Base-by-base conservation (phyloP, 1,140 invertebrate species). In the Temnothorax curvispinosus region DNA sequence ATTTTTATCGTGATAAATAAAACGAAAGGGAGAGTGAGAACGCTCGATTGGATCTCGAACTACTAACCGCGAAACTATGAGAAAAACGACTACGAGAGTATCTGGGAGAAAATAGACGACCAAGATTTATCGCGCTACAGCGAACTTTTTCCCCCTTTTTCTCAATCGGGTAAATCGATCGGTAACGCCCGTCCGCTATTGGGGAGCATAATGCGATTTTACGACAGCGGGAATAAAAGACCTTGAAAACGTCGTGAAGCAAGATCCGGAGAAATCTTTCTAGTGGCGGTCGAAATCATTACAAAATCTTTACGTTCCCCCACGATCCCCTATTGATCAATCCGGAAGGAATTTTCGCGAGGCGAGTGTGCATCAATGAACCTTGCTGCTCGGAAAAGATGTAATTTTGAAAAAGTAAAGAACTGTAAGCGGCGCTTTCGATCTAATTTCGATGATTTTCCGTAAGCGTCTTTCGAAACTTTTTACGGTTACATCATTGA, bases 71-170 rank as follows among this genome's bases (percentile, higher is more conserved):
- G 56, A 62, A 47, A 58, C 38, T 58, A 74, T 32, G 54, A 82
- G 54, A 72, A 75, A 75, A 84, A 84, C 69, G 54, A 54, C 77
- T 80, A 74, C 38, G 38, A 58, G 27, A 82, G 80, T 74, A 74
- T 35, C 52, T 58, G 41, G 9, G 52, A 74, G 54, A 84, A 84
- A 84, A 84, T 84, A 75, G 54, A 75, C 80, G 67, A 69, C 27
- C 54, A 75, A 75, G 69, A 84, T 84, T 84, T 84, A 84, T 84
- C 80, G 80, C 80, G 80, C 54, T 75, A 84, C 80, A 60, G 69
- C 13, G 27, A 38, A 60, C 80, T 75, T 84, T 84, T 82, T 81
- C 27, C 54, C 69, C 21, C 35, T 6, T 69, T 72, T 75, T 75
- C 69, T 75, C 44, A 75, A 84, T 75, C 50, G 78, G 21, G 35